Percentiles rank a stretch among this genome's conserved stretches.
These are phyloP conservation scores for Apodemus sylvaticus DNA, from an alignment of 2,113 vertebrate genomes.

Conservation along the genomic window DNA sequence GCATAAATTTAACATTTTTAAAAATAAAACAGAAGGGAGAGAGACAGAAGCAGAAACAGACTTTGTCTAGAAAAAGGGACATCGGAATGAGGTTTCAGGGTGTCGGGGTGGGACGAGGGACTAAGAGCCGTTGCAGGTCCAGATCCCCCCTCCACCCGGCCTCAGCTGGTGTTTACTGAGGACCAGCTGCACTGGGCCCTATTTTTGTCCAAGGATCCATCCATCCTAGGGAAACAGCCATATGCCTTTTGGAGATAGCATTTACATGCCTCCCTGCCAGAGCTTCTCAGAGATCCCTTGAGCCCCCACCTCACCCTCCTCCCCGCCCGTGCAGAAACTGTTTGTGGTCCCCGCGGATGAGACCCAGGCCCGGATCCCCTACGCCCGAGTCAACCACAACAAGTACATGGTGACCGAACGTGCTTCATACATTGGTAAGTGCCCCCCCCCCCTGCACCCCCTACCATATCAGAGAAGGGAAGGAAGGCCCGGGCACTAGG, in stretches of 20 bases:
- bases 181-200: background rate
- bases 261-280: accelerated
- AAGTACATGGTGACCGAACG: conserved; percentile 96
- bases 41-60: background rate
- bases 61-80: background rate
- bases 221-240: background rate
- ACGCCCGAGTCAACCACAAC: conserved; percentile 93
- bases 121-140: background rate
- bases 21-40: background rate
- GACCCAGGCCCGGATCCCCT: conserved; percentile 89
- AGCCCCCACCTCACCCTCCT: accelerated
- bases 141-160: background rate
- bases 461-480: accelerated
- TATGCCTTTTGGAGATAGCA: background rate
- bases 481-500: background rate
- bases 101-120: too few species aligned
- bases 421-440: conserved; percentile 90
- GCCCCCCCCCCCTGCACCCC: accelerated
- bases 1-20: background rate
- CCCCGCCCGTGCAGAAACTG: conserved; percentile 60
- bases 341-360: conserved; percentile 82
- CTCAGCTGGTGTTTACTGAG: background rate
- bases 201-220: background rate
- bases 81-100: background rate
- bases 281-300: background rate